These are phyloP conservation scores for Chunga burmeisteri DNA, from an alignment of 2,113 vertebrate genomes.

Conservation along the genomic window DNA sequence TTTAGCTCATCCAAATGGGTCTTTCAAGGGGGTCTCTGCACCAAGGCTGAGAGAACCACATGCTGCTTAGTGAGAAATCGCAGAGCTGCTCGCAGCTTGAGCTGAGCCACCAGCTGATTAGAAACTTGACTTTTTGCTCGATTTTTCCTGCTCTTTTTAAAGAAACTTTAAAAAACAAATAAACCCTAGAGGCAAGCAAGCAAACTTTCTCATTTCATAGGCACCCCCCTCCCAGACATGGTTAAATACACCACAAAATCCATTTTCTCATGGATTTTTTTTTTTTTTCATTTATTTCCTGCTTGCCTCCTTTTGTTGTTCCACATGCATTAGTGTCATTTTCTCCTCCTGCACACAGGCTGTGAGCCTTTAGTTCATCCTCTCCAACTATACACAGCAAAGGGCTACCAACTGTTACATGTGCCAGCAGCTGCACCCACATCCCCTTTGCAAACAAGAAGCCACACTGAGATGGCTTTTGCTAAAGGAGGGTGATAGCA, in stretches of 20 bases:
- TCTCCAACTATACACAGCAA: not conserved
- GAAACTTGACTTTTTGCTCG: conserved; percentile 20
- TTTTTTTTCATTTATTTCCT: conserved; percentile 30
- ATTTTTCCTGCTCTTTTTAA: conserved; percentile 30
- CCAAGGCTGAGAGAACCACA: not conserved
- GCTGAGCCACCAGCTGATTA: conserved; percentile 45
- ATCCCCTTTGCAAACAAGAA: not conserved
- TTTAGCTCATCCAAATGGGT: not conserved
- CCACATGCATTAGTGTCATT: not conserved
- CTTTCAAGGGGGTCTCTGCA: conserved; percentile 19
- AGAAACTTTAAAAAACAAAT: conserved; percentile 43
- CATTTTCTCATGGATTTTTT: conserved; percentile 40
- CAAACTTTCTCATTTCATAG: conserved; percentile 35
- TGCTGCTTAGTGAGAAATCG: conserved; percentile 25
- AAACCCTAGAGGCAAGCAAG: conserved; percentile 14
- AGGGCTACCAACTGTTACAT: not conserved
- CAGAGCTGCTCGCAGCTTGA: conserved; percentile 38
- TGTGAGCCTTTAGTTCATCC: not conserved
- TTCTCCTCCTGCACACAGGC: conserved; percentile 21
- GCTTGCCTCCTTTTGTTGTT: conserved; percentile 19
- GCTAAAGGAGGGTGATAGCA: not conserved
- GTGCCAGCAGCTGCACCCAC: not conserved
- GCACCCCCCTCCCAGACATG: not conserved
- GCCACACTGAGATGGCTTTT: not conserved
- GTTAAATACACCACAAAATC: conserved; percentile 46